Percentiles rank a stretch among this genome's conserved stretches.
phyloP scores from a whole-genome alignment of 2,888 invertebrate genomes.

The Ophion ventricosus region DNA sequence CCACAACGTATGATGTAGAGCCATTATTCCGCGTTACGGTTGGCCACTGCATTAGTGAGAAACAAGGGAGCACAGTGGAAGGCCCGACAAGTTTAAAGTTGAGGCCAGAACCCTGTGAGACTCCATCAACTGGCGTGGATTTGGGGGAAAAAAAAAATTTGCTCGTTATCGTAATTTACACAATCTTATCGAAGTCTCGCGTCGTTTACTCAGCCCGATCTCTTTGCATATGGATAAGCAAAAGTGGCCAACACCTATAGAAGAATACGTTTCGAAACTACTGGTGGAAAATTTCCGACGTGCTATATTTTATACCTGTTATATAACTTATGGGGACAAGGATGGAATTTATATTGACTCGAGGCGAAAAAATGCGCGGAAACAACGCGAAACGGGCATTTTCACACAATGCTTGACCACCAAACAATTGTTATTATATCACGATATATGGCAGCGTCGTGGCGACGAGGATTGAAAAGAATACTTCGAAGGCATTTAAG shows the following conservation, averaged over 20 bases:
- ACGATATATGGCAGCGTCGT: too few relatives aligned
- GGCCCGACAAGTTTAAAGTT: background rate
- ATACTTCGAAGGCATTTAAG: too few relatives aligned
- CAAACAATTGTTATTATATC: too few relatives aligned
- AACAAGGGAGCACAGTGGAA: background rate
- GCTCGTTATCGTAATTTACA: background rate
- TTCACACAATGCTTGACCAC: too few relatives aligned
- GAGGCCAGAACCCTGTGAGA: background rate
- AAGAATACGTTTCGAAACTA: background rate
- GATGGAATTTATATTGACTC: background rate
- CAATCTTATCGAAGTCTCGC: background rate
- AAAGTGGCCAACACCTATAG: background rate
- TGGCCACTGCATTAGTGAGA: background rate
- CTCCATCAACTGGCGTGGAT: background rate
- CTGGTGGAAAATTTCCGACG: background rate
- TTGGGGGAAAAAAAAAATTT: background rate
- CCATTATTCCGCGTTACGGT: background rate
- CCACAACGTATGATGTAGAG: background rate
- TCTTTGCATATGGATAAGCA: background rate
- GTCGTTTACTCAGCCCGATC: background rate
- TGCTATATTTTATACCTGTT: background rate
- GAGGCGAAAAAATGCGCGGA: background rate
- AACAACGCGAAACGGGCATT: background rate
- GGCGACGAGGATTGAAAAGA: too few relatives aligned
- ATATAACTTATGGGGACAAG: background rate